Base-by-base conservation (phyloP, 2,113 vertebrate genomes). In the Pedionomus torquatus region DNA sequence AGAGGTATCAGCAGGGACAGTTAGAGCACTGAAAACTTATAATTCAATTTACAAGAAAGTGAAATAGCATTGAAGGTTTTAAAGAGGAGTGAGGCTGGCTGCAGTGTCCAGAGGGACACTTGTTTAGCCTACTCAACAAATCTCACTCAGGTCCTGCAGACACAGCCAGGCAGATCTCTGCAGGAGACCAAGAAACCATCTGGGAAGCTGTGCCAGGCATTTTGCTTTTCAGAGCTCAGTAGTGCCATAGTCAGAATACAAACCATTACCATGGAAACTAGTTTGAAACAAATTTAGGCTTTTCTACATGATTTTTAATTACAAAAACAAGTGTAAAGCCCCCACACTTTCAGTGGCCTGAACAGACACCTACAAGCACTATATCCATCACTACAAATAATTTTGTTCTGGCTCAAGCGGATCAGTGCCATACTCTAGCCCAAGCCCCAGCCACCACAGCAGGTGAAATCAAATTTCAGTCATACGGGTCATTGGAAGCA, bases 401-500 rank as follows among this genome's bases (percentile, higher is more conserved):
- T 41, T 51, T 33, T 35, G 43, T 46, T 25, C 37, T 24, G 11
- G 25, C 13, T 66, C 66, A 48, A 78, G 43, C 33, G 79, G 43
- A 74, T 13, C 24, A 77, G 39, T 58, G 48, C 26, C 43, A 58
- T n/a, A 17, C 12, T 80, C 35, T 48, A 48, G 51, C 10, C 15
- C 48, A 85, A 89, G 77, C 35, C 43, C 15, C 64, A 81, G n/a
- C 43, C n/a, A 48, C 39, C 37, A 7, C 17, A 46, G 65, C 39
- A 82, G 64, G 8, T 21, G 10, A 82, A 82, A 64, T 61, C 41
- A 66, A 61, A 25, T 37, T 26, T 33, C 28, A 44, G 17, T 26
- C 26, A 8, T n/a, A 41, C 0, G 1, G 9, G 9, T 61, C n/a
- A n/a, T 19, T 48, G 25, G 43, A 21, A 65, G 5, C 3, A 0